A percentile compares a stretch with the other conserved stretches of the same genome.
Evolutionary conservation across 2,797 vertebrate genomes (phyloP).

Genomic region (Parambassis ranga): DNA sequence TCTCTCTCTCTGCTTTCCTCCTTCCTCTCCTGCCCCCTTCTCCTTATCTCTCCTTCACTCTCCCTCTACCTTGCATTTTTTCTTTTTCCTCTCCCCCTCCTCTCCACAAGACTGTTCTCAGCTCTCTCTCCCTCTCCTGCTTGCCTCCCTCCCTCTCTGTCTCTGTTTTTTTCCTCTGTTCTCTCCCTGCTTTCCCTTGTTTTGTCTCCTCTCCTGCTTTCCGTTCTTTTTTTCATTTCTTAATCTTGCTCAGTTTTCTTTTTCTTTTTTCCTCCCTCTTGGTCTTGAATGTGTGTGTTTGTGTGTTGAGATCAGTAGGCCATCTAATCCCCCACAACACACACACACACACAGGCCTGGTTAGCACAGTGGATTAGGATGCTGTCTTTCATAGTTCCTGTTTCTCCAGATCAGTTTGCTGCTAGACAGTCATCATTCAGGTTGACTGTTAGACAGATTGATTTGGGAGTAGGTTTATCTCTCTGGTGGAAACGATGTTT

Average conservation of each 20-base stretch:
- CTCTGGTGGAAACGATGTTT: constrained; percentile 8
- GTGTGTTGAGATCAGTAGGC: constrained; percentile 52
- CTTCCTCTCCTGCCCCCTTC: constrained; percentile 10
- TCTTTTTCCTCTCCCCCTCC: constrained; percentile 10
- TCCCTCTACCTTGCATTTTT: constrained; percentile 47
- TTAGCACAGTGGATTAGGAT: constrained; percentile 37
- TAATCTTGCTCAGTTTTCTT: constrained; percentile 42
- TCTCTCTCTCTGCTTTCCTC: constrained; percentile 12
- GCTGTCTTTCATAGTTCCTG: constrained; percentile 31
- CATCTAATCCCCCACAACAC: constrained; percentile 54
- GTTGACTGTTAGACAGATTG: not conserved
- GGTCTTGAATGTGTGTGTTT: constrained; percentile 41
- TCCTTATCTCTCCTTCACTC: constrained; percentile 44
- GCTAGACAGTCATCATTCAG: constrained; percentile 6
- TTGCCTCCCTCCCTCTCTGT: not conserved
- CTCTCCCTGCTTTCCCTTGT: constrained; percentile 26
- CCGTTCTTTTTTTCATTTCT: constrained; percentile 38
- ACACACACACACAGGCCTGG: constrained; percentile 34
- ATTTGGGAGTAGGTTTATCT: constrained; percentile 13
- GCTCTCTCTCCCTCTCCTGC: constrained; percentile 12
- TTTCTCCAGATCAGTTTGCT: constrained; percentile 21
- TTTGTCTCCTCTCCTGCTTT: constrained; percentile 37
- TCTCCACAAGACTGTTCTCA: constrained; percentile 41
- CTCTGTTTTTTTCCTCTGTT: not conserved
- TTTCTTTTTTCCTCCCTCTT: constrained; percentile 3